Evolutionary conservation across 1,140 invertebrate genomes (phyloP).

Genomic region (Zaprionus vittiger): DNA sequence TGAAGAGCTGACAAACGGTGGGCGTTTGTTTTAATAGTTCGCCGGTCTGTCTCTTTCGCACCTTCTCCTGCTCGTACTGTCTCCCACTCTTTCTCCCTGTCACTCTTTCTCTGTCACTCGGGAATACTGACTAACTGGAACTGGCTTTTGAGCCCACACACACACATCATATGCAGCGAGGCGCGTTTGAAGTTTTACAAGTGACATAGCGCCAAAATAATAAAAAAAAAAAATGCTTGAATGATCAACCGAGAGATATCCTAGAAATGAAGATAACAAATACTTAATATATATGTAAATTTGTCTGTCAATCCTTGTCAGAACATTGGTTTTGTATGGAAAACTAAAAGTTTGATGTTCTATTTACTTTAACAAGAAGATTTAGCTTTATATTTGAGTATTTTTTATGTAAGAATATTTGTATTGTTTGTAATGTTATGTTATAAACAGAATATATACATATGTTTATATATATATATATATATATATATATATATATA

Average conservation of each 20-base stretch:
- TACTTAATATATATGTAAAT: too few species aligned
- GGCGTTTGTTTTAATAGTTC: conserved; percentile 79
- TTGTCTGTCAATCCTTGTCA: too few species aligned
- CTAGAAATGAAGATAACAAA: too few species aligned
- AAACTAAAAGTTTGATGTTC: too few species aligned
- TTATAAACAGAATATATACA: not conserved
- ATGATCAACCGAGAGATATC: not conserved
- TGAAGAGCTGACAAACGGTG: conserved; percentile 56
- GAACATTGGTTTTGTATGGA: too few species aligned
- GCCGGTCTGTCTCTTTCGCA: conserved; percentile 48
- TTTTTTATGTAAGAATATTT: too few species aligned
- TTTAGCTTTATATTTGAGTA: too few species aligned
- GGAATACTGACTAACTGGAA: conserved; percentile 24
- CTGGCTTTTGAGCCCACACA: conserved; percentile 69
- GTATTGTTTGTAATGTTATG: too few species aligned
- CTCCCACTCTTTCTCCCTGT: conserved; percentile 41
- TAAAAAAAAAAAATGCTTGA: conserved; percentile 3
- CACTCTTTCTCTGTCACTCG: conserved; percentile 47
- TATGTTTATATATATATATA: not conserved
- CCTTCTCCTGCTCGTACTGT: not conserved
- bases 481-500: not conserved
- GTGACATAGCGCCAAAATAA: conserved; percentile 31
- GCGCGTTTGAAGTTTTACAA: conserved; percentile 41
- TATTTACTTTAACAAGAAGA: too few species aligned
- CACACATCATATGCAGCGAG: conserved; percentile 28